phyloP scores from a whole-genome alignment of 2,113 vertebrate genomes.

The Ondatra zibethicus region DNA sequence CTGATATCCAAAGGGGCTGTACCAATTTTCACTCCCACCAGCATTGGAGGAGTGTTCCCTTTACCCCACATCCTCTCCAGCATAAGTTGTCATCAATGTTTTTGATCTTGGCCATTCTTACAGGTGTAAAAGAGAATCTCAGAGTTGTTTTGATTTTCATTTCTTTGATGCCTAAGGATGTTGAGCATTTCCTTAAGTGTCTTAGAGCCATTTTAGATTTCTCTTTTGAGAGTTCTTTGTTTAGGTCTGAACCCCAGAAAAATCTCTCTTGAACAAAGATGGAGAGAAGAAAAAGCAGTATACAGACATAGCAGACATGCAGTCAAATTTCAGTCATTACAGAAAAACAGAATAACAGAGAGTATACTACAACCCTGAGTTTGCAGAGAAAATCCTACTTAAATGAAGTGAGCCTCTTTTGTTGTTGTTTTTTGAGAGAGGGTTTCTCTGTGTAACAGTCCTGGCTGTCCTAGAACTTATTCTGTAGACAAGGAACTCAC shows the following conservation, averaged over 20 bases:
- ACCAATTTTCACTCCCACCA: too few species aligned
- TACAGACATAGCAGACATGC: neutral
- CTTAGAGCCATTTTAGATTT: too few species aligned
- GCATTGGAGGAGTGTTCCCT: too few species aligned
- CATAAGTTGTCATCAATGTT: too few species aligned
- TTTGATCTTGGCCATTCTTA: too few species aligned
- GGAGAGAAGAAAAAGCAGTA: neutral
- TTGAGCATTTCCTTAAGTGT: too few species aligned
- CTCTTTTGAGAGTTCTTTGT: too few species aligned
- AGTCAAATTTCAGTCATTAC: neutral
- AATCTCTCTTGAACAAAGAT: neutral
- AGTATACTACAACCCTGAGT: neutral
- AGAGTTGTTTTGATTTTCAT: too few species aligned
- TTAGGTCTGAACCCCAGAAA: neutral
- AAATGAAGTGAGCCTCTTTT: neutral
- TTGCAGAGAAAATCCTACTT: neutral
- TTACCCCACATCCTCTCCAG: too few species aligned
- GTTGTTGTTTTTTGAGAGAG: neutral
- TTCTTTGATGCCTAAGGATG: too few species aligned
- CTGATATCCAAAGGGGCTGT: too few species aligned
- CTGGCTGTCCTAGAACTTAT: neutral
- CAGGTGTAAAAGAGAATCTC: too few species aligned
- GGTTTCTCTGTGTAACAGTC: neutral
- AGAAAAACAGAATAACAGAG: neutral
- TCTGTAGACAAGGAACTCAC: neutral